Conservation (phyloP, 2,797 vertebrate genomes). For the Scolopax rusticola region DNA sequence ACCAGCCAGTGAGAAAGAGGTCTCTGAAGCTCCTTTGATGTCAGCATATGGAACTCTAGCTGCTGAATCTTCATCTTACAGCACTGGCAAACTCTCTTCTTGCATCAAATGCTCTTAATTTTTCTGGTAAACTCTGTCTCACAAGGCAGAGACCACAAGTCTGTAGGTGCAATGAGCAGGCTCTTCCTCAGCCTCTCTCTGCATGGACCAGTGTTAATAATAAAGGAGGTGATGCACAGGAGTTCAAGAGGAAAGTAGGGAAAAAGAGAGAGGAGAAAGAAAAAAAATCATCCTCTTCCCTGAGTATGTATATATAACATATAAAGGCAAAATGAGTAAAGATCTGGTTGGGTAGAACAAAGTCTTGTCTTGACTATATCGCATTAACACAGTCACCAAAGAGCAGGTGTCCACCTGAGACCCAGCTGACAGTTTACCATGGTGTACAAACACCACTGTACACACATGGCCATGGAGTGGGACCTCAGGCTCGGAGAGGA, state of each 20-base stretch:
- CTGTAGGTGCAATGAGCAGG: background rate
- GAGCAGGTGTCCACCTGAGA: background rate
- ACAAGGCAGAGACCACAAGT: accelerated
- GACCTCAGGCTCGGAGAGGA: background rate
- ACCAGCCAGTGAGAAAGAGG: background rate
- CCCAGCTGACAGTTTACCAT: background rate
- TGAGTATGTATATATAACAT: background rate
- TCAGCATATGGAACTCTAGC: background rate
- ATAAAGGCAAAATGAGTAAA: background rate
- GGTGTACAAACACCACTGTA: background rate
- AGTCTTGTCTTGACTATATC: background rate
- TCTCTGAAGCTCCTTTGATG: background rate
- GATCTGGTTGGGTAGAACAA: background rate
- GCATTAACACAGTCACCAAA: background rate
- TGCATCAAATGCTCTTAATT: background rate
- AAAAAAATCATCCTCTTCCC: background rate
- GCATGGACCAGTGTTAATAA: background rate
- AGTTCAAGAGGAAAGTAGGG: background rate
- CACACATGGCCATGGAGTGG: accelerated
- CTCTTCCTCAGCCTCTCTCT: background rate
- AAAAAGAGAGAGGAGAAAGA: background rate
- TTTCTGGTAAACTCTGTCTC: background rate
- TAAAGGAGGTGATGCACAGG: background rate
- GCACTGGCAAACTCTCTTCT: background rate
- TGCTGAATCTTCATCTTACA: background rate